Percentiles rank a stretch among this genome's conserved stretches.
These are phyloP conservation scores for Agrypnus murinus DNA, from an alignment of 2,888 invertebrate species.

Conservation along the genomic window DNA sequence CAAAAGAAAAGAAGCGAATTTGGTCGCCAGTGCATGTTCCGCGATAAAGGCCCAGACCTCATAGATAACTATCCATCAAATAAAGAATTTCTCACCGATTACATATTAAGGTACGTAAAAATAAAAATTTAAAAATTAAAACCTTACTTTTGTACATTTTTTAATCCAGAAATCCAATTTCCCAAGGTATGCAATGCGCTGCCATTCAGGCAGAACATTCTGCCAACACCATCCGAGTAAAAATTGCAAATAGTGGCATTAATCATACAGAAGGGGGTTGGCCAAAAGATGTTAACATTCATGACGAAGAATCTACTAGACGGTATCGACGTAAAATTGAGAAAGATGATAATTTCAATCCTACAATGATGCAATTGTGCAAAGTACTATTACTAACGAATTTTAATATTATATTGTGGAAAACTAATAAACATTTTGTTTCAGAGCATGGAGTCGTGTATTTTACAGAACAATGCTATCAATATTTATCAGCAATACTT, in stretches of 20 bases:
- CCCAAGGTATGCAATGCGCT: constrained; percentile 78
- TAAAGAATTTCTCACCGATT: constrained; percentile 67
- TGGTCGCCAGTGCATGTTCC: constrained; percentile 82
- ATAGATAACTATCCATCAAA: constrained; percentile 79
- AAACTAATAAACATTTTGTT: constrained; percentile 52
- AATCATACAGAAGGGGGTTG: constrained; percentile 96
- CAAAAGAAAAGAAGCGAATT: constrained; percentile 82
- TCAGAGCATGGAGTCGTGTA: constrained; percentile 90
- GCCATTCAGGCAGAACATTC: constrained; percentile 77
- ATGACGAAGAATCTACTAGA: constrained; percentile 89
- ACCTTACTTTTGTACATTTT: not conserved
- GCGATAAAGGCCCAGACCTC: constrained; percentile 79
- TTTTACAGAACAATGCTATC: constrained; percentile 94
- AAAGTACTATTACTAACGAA: no score
- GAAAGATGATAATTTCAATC: constrained; percentile 91
- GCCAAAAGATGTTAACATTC: constrained; percentile 94
- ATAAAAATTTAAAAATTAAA: not conserved
- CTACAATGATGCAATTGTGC: constrained; percentile 85
- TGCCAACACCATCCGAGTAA: constrained; percentile 80
- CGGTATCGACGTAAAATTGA: constrained; percentile 93
- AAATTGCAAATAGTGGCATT: constrained; percentile 83
- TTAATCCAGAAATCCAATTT: constrained; percentile 76
- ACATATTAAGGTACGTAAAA: constrained; percentile 59
- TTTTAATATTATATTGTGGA: not conserved
- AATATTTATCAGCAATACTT: constrained; percentile 95